phyloP scores from a whole-genome alignment of 2,797 vertebrate genomes.

The Clarias pachynema region DNA sequence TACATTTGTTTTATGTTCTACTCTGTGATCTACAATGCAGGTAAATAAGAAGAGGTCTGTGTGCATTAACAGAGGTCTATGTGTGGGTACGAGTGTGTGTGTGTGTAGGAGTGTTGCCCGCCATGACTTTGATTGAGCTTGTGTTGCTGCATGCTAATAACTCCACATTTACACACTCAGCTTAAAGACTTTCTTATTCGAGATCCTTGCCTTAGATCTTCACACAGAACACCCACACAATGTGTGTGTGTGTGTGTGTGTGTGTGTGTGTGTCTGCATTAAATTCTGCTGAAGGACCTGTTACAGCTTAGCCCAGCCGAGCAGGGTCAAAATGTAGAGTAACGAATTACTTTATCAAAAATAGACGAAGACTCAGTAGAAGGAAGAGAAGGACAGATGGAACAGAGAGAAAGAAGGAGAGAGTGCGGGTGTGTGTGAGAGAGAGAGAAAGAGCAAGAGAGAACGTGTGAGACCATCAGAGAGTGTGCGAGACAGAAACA shows the following conservation, averaged over 20 bases:
- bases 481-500: not conserved
- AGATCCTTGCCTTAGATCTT: slow-evolving; percentile 21
- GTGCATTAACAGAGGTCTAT: not conserved
- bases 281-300: slow-evolving; percentile 26
- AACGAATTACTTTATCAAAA: slow-evolving; percentile 16
- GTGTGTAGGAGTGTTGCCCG: not conserved
- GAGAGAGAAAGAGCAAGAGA: not conserved
- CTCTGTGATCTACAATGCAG: not conserved
- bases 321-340: slow-evolving; percentile 1
- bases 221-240: slow-evolving; percentile 3
- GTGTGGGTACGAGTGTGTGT: not conserved
- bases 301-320: slow-evolving; percentile 19
- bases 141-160: slow-evolving; percentile 45
- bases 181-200: not conserved
- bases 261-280: slow-evolving; percentile 26
- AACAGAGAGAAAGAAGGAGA: not conserved
- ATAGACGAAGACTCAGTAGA: not conserved
- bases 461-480: not conserved
- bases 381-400: not conserved
- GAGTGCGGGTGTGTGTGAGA: not conserved
- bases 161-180: slow-evolving; percentile 22
- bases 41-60: slow-evolving; percentile 1
- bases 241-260: slow-evolving; percentile 20
- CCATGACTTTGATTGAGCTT: slow-evolving; percentile 37
- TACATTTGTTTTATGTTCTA: not conserved